phyloP scores from a whole-genome alignment of 2,113 vertebrate genomes.

The Nannobrachium achirus region DNA sequence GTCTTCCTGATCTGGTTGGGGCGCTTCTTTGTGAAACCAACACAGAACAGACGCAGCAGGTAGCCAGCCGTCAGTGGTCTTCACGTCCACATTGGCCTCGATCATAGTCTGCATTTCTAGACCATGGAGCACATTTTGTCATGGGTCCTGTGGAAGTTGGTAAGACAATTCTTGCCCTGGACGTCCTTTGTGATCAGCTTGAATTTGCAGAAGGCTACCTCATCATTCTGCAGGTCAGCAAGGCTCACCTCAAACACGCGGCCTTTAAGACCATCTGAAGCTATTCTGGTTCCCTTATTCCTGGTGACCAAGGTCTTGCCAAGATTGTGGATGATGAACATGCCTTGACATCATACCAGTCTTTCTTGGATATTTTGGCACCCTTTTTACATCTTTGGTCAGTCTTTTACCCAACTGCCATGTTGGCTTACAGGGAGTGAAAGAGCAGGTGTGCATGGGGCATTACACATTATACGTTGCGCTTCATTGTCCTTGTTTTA shows the following conservation, averaged over 20 bases:
- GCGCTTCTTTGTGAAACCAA: conserved; percentile 97
- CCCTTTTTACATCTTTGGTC: conserved; percentile 97
- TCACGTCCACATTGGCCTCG: conserved; percentile 96
- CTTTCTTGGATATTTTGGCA: conserved; percentile 99
- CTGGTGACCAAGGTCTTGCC: conserved; percentile 98
- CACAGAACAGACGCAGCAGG: conserved; percentile 95
- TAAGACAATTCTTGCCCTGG: conserved; percentile 98
- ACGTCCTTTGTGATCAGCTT: conserved; percentile 97
- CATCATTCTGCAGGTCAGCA: conserved; percentile 97
- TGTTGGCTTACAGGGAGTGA: conserved; percentile 82
- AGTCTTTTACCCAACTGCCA: conserved; percentile 98
- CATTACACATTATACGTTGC: no score
- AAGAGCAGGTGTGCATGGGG: no score
- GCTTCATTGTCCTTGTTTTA: no score
- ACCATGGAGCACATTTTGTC: conserved; percentile 99
- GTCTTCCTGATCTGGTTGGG: conserved; percentile 98
- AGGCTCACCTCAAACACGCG: conserved; percentile 98
- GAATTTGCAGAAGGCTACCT: conserved; percentile 98
- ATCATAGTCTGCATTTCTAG: conserved; percentile 99
- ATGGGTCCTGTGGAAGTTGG: conserved; percentile 97
- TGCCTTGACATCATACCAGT: conserved; percentile 99
- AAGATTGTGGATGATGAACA: conserved; percentile 98
- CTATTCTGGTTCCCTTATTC: conserved; percentile 98
- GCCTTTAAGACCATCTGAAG: conserved; percentile 97
- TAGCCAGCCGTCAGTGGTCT: conserved; percentile 97